A percentile compares a stretch with the other conserved stretches of the same genome.
phyloP scores from a whole-genome alignment of 2,888 invertebrate genomes.

The Mythimna pallens region DNA sequence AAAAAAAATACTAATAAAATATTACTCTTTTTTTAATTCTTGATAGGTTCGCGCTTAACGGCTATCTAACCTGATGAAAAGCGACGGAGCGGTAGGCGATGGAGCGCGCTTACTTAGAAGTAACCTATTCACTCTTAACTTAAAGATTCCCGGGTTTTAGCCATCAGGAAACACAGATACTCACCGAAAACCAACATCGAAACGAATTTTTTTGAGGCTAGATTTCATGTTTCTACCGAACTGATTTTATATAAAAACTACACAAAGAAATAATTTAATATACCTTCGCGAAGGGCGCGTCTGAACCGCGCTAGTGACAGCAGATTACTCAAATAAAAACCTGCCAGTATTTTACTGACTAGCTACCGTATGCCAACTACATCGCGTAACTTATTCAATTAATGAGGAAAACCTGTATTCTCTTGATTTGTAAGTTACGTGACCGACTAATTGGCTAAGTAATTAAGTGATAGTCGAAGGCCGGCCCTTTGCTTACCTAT shows the following conservation, averaged over 20 bases:
- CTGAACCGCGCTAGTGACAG: slow-evolving; percentile 3
- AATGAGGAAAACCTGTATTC: slow-evolving; percentile 19
- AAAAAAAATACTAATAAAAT: no score
- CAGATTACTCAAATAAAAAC: slow-evolving; percentile 20
- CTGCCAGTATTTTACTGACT: not conserved
- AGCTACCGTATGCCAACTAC: not conserved
- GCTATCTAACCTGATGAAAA: no score
- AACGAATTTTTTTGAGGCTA: slow-evolving; percentile 35
- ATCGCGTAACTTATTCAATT: slow-evolving; percentile 48
- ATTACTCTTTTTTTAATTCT: no score
- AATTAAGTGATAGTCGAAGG: slow-evolving; percentile 11
- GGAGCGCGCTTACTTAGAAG: no score
- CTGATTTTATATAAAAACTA: not conserved
- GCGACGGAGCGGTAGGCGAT: no score
- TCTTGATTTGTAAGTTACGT: not conserved
- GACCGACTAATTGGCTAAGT: slow-evolving; percentile 1
- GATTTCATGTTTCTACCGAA: slow-evolving; percentile 27
- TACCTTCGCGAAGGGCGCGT: slow-evolving; percentile 14
- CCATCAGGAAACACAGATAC: no score
- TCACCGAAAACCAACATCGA: slow-evolving; percentile 30
- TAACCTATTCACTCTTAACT: no score
- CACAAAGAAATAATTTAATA: no score
- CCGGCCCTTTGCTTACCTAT: not conserved
- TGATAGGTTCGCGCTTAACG: no score
- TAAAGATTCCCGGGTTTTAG: no score